Conservation (phyloP, 1,140 invertebrate species). For the Drosophila nigrodunni region DNA sequence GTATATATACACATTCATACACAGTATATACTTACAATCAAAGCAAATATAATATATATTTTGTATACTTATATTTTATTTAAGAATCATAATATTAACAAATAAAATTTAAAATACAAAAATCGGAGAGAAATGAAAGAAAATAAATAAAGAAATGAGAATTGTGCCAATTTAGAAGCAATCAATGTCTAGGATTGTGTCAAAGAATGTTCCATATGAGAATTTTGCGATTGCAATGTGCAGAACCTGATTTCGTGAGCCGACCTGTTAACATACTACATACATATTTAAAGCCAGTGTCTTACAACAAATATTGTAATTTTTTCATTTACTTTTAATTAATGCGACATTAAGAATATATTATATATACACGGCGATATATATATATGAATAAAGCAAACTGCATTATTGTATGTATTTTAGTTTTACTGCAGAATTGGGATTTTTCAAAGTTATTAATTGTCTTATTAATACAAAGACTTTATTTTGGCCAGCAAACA, state of each 20-base stretch:
- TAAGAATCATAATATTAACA: conserved; percentile 72
- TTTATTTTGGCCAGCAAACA: no score
- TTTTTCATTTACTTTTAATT: conserved; percentile 52
- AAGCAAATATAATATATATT: conserved; percentile 64
- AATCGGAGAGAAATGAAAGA: not conserved
- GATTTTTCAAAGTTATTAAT: no score
- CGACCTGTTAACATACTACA: conserved; percentile 67
- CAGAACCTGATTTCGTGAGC: conserved; percentile 66
- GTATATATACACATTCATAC: not conserved
- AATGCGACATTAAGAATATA: conserved; percentile 49
- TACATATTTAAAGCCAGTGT: conserved; percentile 71
- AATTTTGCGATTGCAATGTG: conserved; percentile 29
- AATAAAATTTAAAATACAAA: conserved; percentile 14
- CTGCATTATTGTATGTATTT: conserved; percentile 10
- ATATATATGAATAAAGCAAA: conserved; percentile 35
- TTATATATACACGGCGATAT: conserved; percentile 32
- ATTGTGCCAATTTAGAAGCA: conserved; percentile 67
- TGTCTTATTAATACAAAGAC: no score
- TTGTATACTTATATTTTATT: conserved; percentile 70
- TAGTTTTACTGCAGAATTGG: not conserved
- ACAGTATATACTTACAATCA: conserved; percentile 39
- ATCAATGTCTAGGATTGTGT: conserved; percentile 56
- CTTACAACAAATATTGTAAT: conserved; percentile 75
- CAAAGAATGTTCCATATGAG: conserved; percentile 63
- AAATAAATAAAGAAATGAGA: conserved; percentile 8